Percentiles rank a stretch among this genome's conserved stretches.
These are phyloP conservation scores for Gonatopus flavifemur DNA, from an alignment of 1,140 invertebrate species.

Conservation along the genomic window DNA sequence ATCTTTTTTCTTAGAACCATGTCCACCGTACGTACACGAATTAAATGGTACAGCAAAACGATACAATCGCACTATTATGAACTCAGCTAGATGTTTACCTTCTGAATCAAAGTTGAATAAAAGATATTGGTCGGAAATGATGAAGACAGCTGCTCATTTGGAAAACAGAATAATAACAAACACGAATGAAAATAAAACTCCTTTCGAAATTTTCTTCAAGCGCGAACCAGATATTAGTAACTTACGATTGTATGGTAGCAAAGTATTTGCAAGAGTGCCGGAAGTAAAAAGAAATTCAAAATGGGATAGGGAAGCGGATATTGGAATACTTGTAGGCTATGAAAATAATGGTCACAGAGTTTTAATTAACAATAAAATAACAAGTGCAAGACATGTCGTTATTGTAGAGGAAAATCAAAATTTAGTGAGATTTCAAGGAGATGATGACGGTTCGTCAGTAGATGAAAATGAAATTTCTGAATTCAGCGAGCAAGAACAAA, in stretches of 20 bases:
- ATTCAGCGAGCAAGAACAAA: no score
- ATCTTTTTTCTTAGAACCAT: no score
- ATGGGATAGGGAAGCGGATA: neutral
- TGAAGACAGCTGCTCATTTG: slow-evolving; percentile 18
- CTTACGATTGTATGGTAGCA: neutral
- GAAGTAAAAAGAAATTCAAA: neutral
- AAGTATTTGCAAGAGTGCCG: neutral
- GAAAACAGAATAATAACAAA: slow-evolving; percentile 4
- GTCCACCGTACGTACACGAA: neutral
- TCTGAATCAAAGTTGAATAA: neutral
- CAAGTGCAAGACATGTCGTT: slow-evolving; percentile 15
- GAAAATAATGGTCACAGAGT: neutral
- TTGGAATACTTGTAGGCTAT: neutral
- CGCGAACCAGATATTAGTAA: neutral
- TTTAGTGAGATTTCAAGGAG: neutral
- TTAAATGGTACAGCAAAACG: neutral
- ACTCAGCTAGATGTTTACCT: neutral
- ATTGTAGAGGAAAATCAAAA: slow-evolving; percentile 9
- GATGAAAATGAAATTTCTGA: no score
- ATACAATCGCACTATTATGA: neutral
- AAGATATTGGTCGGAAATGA: neutral
- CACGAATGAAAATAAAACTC: neutral
- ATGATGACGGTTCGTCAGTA: no score
- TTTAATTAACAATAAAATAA: neutral
- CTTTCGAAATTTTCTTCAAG: neutral